Base-by-base conservation (phyloP, 2,113 vertebrate species). In the Rhea americana region DNA sequence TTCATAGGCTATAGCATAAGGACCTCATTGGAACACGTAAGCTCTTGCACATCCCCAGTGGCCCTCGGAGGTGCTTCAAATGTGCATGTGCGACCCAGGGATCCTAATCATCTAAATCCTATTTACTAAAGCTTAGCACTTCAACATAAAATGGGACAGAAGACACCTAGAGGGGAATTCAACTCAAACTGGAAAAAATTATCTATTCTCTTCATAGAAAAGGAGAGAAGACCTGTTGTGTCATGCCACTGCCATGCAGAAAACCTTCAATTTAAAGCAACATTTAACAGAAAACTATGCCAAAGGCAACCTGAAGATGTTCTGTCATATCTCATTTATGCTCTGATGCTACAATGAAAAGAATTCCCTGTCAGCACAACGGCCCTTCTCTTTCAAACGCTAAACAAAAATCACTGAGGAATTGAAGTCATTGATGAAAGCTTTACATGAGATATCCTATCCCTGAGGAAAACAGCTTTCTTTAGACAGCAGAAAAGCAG, bases 271-370 rank as follows among this genome's bases (percentile, higher is more conserved):
- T 76, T 91, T 63, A 94, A 81, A 86, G 68, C 65, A 90, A 80
- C 83, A 70, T 92, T 96, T 94, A 93, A 76, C 74, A 89, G 56
- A 92, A 65, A 93, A 13, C 28, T 84, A 15, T 82, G 94, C 92
- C 91, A 79, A 93, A 94, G 89, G 83, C 92, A 89, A 86, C 61
- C 77, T 75, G 89, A 93, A 89, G 86, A 82, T 93, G 22, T 89
- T 95, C 89, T 94, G 88, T 91, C 94, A 61, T 85, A 39, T 92
- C 77, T 86, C 66, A 79, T 91, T 96, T 94, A 26, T 70, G 83
- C 81, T 94, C n/a, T 11, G 18, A 17, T 11, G 45, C 32, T 62
- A 65, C 26, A 67, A 43, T 63, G 67, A 81, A 81, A 68, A 61
- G 35, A 75, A 79, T 59, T 35, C 70, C 32, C 43, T 94, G 62